These are phyloP conservation scores for Mesocentrotus franciscanus DNA, from an alignment of 53 echinoderm and acorn worm genomes.

Conservation along the genomic window DNA sequence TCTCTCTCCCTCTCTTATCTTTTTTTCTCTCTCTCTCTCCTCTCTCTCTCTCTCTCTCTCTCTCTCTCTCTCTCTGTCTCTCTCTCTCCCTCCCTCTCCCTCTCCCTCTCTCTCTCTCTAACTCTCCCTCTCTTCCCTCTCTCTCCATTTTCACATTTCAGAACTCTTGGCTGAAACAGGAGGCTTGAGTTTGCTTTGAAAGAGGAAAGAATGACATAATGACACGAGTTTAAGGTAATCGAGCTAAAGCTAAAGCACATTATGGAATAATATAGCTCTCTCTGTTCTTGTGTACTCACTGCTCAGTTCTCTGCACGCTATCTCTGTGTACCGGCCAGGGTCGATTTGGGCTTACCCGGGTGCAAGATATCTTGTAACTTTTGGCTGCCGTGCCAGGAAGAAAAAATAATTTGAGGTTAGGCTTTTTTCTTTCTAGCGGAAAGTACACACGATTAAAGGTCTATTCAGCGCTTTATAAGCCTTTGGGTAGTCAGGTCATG, in stretches of 20 bases:
- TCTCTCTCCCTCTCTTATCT: background rate
- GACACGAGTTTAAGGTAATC: conserved; percentile 11
- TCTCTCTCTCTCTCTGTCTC: no score
- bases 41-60: no score
- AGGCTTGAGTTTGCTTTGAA: conserved; percentile 21
- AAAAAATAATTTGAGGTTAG: background rate
- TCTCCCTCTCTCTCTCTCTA: no score
- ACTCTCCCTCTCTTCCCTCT: background rate
- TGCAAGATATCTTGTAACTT: conserved; percentile 25
- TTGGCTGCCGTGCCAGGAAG: conserved; percentile 6
- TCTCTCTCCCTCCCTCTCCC: no score
- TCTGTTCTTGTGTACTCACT: conserved; percentile 31
- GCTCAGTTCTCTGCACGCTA: background rate
- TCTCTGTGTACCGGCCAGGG: conserved; percentile 46
- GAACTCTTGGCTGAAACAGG: conserved; percentile 21
- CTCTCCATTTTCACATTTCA: background rate
- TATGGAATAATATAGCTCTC: conserved; percentile 5
- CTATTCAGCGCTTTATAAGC: background rate
- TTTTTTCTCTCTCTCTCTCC: no score
- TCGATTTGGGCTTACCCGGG: conserved; percentile 2
- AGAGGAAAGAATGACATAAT: background rate
- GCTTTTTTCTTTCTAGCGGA: background rate
- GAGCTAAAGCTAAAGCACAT: conserved; percentile 30
- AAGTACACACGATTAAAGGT: conserved; percentile 18
- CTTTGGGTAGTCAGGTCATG: background rate